Evolutionary conservation across 2,888 invertebrate genomes (phyloP).

Genomic region (Agrotis ipsilon): DNA sequence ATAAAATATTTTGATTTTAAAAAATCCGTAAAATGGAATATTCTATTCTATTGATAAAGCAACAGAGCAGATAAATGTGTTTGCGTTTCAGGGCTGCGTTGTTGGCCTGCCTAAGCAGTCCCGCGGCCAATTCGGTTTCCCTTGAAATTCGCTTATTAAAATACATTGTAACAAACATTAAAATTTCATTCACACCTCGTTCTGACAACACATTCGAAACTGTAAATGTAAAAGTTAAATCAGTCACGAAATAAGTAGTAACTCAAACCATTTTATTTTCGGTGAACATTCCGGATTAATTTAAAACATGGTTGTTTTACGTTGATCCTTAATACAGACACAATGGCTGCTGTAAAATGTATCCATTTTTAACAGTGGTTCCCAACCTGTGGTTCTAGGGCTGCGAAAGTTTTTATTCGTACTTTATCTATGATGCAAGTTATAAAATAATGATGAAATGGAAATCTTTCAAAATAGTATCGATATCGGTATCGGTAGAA

Average conservation of each 20-base stretch:
- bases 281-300: conserved; percentile 28
- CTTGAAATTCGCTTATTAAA: background rate
- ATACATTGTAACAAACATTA: background rate
- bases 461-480: too few species aligned
- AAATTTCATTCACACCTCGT: conserved; percentile 7
- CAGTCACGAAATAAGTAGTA: conserved; percentile 27
- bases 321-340: conserved; percentile 11
- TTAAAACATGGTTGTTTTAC: conserved; percentile 21
- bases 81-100: too few species aligned
- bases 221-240: conserved; percentile 32
- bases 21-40: too few species aligned
- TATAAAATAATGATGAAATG: background rate
- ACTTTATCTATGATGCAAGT: background rate
- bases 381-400: background rate
- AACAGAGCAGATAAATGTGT: too few species aligned
- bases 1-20: too few species aligned
- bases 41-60: too few species aligned
- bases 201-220: conserved; percentile 2
- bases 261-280: conserved; percentile 35
- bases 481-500: too few species aligned
- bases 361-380: conserved; percentile 1
- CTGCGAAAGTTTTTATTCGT: background rate
- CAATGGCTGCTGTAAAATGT: conserved; percentile 2
- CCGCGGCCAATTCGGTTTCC: too few species aligned
- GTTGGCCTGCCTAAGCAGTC: too few species aligned